Base-by-base conservation (phyloP, 2,888 invertebrate species). In the Platycnemis pennipes region DNA sequence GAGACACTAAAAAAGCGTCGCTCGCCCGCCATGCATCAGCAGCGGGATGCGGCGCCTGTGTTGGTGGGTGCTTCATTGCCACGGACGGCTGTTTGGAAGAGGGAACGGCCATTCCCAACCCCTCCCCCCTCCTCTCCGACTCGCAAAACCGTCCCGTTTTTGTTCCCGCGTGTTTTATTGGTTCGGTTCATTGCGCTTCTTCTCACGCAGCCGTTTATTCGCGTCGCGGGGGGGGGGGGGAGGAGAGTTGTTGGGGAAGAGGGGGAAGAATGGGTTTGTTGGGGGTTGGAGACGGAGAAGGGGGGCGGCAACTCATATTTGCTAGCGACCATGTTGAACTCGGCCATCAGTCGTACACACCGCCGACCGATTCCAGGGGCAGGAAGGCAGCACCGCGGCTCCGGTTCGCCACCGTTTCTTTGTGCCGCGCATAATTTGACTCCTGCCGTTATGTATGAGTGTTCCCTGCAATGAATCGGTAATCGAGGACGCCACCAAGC, bases 141-240 rank as follows among this genome's bases (percentile, higher is more conserved):
- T 49, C 49, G 49, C 49, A 49, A 49, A 49, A 49, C 77, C 37
- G 77, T 77, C 37, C 37, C 77, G 77, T 77, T 77, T 77, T 77
- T 77, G 77, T 77, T 16, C 77, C 77, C 77, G 77, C 77, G 77
- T 77, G 77, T 77, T 77, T 77, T 77, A 77, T 77, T 77, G 77
- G 31, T 77, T 37, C 77, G 37, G 77, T 77, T 77, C 77, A 77
- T 77, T 77, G 77, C 77, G 77, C 77, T 77, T 37, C 77, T 77
- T 37, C 77, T 77, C 77, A 77, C 77, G 37, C 77, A 37, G 77
- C 26, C 77, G 77, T 77, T 77, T 77, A 77, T 77, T 77, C 77
- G 37, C 31, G 89, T 42, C 56, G 42, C 56, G 37, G 37, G 56
- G 56, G 42, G 53, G 53, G 53, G 19, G 11, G 19, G 37, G 56